Evolutionary conservation across 2,797 vertebrate genomes (phyloP).

Genomic region (Trematomus bernacchii): DNA sequence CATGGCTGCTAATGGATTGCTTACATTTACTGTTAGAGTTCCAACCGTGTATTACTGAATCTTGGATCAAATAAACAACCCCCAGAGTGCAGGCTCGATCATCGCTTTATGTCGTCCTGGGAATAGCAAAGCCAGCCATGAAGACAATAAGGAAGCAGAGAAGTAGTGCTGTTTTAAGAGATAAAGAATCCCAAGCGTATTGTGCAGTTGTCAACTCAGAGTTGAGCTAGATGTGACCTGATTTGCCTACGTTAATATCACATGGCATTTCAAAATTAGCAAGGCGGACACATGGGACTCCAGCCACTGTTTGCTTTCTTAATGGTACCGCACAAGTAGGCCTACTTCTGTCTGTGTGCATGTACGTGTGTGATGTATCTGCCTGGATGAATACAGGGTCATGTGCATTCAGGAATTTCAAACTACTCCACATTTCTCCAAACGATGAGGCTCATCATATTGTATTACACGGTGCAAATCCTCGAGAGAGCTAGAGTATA

Average conservation of each 20-base stretch:
- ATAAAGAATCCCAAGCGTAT: constrained; percentile 47
- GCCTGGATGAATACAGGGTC: constrained; percentile 1
- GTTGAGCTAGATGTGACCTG: constrained; percentile 74
- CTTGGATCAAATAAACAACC: constrained; percentile 57
- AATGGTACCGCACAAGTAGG: constrained; percentile 47
- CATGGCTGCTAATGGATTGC: constrained; percentile 65
- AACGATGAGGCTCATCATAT: constrained; percentile 56
- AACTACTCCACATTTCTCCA: neutral
- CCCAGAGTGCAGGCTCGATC: constrained; percentile 50
- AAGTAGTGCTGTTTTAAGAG: constrained; percentile 42
- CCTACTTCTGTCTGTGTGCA: constrained; percentile 23
- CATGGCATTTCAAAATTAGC: constrained; percentile 71
- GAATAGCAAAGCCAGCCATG: constrained; percentile 26
- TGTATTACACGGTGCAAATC: constrained; percentile 56
- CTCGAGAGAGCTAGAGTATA: constrained; percentile 18
- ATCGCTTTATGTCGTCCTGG: constrained; percentile 34
- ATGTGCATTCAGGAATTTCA: constrained; percentile 1
- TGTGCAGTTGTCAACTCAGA: constrained; percentile 64
- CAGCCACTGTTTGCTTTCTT: constrained; percentile 52
- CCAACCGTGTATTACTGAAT: constrained; percentile 41
- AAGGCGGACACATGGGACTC: constrained; percentile 56
- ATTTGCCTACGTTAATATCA: constrained; percentile 72
- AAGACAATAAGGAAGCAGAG: constrained; percentile 32
- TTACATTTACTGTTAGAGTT: constrained; percentile 46
- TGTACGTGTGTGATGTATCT: constrained; percentile 25